A percentile compares a stretch with the other conserved stretches of the same genome.
Conservation (phyloP, 1,140 invertebrate genomes). For the Bombus waltoni region DNA sequence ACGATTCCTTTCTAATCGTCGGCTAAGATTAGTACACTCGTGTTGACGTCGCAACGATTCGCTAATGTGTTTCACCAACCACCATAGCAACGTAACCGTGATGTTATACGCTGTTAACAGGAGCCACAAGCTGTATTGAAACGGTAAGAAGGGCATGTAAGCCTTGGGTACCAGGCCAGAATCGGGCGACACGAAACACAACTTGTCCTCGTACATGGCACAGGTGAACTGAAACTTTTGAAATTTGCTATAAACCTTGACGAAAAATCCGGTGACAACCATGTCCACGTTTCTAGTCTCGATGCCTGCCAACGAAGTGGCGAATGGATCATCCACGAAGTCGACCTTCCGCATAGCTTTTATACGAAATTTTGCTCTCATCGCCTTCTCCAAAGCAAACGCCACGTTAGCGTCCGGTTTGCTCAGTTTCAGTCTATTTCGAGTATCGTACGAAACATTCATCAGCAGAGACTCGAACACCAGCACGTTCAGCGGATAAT, state of each 20-base stretch:
- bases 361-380: conserved; percentile 59
- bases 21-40: not conserved
- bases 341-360: conserved; percentile 4
- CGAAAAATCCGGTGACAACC: conserved; percentile 66
- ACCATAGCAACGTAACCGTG: conserved; percentile 54
- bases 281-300: conserved; percentile 57
- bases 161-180: conserved; percentile 61
- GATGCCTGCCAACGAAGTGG: conserved; percentile 44
- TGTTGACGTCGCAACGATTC: not conserved
- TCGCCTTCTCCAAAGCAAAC: conserved; percentile 47
- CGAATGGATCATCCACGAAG: conserved; percentile 57
- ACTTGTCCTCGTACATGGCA: conserved; percentile 58
- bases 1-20: not conserved
- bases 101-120: conserved; percentile 62
- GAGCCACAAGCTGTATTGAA: conserved; percentile 57
- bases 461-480: conserved; percentile 65
- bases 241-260: conserved; percentile 55
- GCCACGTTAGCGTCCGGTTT: conserved; percentile 58
- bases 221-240: conserved; percentile 56
- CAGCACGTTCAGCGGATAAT: conserved; percentile 64
- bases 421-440: not conserved
- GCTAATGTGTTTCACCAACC: conserved; percentile 35
- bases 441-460: conserved; percentile 25
- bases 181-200: conserved; percentile 67
- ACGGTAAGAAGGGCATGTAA: conserved; percentile 71